Conservation (phyloP, 1,140 invertebrate species). For the Stegodyphus mimosarum region DNA sequence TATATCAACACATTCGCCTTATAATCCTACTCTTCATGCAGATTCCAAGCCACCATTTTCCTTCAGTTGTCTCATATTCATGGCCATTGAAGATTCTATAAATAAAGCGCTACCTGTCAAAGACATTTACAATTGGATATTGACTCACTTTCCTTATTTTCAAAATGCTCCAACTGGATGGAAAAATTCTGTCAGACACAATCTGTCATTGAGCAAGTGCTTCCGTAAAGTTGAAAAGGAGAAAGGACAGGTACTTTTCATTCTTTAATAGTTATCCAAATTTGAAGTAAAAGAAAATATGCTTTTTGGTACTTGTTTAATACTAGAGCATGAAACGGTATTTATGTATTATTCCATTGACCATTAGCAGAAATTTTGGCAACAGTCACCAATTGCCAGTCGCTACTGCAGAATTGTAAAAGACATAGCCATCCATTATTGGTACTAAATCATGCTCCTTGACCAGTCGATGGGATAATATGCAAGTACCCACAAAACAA, state of each 20-base stretch:
- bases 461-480: too few relatives aligned
- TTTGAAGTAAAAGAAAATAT: background rate
- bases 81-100: constrained; percentile 94
- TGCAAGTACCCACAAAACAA: too few relatives aligned
- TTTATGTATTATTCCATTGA: too few relatives aligned
- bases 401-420: too few relatives aligned
- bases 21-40: constrained; percentile 77
- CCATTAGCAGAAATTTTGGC: too few relatives aligned
- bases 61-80: constrained; percentile 95
- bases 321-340: too few relatives aligned
- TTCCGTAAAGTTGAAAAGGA: constrained; percentile 72
- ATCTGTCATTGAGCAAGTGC: constrained; percentile 73
- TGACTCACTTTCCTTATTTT: constrained; percentile 74
- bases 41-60: constrained; percentile 94
- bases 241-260: constrained; percentile 73
- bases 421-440: too few relatives aligned
- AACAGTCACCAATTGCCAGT: too few relatives aligned
- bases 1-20: constrained; percentile 54
- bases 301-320: background rate
- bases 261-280: background rate
- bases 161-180: constrained; percentile 71
- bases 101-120: constrained; percentile 91
- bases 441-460: too few relatives aligned
- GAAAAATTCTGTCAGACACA: constrained; percentile 74
- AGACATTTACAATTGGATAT: constrained; percentile 98